Evolutionary conservation across 2,888 invertebrate genomes (phyloP).

Genomic region (Caenorhabditis japonica): DNA sequence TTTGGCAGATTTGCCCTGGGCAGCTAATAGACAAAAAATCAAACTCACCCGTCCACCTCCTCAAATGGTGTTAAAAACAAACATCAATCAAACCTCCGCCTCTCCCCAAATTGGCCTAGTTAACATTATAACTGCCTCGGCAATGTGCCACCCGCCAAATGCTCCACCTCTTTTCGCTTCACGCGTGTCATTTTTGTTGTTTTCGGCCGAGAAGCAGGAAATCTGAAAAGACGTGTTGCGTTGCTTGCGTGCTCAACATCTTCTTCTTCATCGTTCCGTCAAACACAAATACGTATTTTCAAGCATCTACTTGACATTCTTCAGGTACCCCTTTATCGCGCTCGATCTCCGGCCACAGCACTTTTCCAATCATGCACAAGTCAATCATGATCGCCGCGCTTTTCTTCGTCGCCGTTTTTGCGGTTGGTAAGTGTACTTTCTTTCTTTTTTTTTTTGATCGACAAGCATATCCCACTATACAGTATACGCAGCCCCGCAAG

Average conservation of each 20-base stretch:
- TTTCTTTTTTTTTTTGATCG: conserved; percentile 1
- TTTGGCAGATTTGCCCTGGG: no score
- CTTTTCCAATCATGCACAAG: conserved; percentile 29
- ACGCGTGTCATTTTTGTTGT: no score
- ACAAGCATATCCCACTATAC: background rate
- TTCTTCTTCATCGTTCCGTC: background rate
- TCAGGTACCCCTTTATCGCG: conserved; percentile 39
- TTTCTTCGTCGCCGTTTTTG: conserved; percentile 14
- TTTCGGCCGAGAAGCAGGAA: no score
- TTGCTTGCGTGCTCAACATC: no score
- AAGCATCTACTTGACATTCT: conserved; percentile 5
- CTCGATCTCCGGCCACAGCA: conserved; percentile 20
- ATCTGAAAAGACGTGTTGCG: no score
- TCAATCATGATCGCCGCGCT: conserved; percentile 22
- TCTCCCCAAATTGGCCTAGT: conserved; percentile 3
- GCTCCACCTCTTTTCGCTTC: background rate
- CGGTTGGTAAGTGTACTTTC: conserved; percentile 2
- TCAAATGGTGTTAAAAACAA: no score
- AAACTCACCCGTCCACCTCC: no score
- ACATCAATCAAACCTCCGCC: no score
- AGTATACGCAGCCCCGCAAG: conserved; percentile 37
- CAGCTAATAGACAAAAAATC: no score
- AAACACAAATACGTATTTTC: no score
- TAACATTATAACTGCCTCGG: background rate
- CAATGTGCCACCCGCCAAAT: background rate